These are phyloP conservation scores for Chaenocephalus aceratus DNA, from an alignment of 2,113 vertebrate species.

Conservation along the genomic window DNA sequence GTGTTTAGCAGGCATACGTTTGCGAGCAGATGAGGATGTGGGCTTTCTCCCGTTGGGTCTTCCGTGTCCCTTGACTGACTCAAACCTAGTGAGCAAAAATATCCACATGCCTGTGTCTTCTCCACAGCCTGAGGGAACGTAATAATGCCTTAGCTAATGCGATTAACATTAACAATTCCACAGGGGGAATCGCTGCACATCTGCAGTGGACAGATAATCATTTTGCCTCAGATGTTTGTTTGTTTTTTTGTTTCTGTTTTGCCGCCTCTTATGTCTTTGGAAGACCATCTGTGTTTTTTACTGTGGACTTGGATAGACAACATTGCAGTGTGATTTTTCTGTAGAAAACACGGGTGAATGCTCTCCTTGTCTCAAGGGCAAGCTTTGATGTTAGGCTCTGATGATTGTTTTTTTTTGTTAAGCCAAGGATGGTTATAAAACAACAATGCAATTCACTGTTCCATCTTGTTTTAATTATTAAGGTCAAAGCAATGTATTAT, in stretches of 20 bases:
- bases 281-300: slow-evolving; percentile 25
- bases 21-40: slow-evolving; percentile 42
- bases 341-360: slow-evolving; percentile 44
- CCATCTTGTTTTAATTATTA: background rate
- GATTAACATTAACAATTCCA: slow-evolving; percentile 84
- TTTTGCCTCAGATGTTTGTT: slow-evolving; percentile 75
- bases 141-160: slow-evolving; percentile 83
- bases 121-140: slow-evolving; percentile 70
- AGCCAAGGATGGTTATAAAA: slow-evolving; percentile 20
- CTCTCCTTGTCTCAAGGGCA: slow-evolving; percentile 35
- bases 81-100: slow-evolving; percentile 68
- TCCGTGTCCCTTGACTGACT: slow-evolving; percentile 67
- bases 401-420: background rate
- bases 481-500: background rate
- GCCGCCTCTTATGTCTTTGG: slow-evolving; percentile 47
- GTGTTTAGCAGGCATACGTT: slow-evolving; percentile 18
- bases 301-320: slow-evolving; percentile 13
- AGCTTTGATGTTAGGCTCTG: slow-evolving; percentile 34
- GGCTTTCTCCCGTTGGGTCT: slow-evolving; percentile 46
- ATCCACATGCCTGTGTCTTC: slow-evolving; percentile 72
- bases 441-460: slow-evolving; percentile 5
- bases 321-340: slow-evolving; percentile 34
- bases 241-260: slow-evolving; percentile 48
- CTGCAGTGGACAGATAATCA: slow-evolving; percentile 84
- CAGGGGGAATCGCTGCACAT: slow-evolving; percentile 79